Conservation (phyloP, 2,888 invertebrate species). For the Megaustenia siamemsis region DNA sequence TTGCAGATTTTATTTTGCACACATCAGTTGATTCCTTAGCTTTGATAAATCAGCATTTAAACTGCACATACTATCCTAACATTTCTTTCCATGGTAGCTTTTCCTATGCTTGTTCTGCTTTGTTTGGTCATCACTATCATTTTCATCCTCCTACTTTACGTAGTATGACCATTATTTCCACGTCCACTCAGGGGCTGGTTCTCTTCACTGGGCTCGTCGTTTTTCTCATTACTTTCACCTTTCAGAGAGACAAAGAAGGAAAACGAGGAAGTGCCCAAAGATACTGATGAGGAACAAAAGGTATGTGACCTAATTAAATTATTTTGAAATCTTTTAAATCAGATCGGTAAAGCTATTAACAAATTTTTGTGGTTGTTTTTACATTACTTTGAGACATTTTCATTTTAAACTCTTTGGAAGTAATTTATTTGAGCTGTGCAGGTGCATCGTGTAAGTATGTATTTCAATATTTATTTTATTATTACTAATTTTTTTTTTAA, state of each 20-base stretch:
- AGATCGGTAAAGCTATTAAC: no score
- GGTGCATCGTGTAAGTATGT: no score
- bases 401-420: no score
- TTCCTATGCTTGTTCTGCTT: neutral
- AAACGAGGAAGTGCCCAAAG: constrained; percentile 60
- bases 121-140: neutral
- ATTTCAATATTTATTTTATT: no score
- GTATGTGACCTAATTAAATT: constrained; percentile 3
- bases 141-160: neutral
- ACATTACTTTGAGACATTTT: no score
- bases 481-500: no score
- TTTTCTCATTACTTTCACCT: constrained; percentile 78
- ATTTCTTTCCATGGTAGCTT: neutral
- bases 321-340: no score
- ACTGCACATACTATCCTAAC: neutral
- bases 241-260: constrained; percentile 74
- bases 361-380: no score
- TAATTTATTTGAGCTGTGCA: no score
- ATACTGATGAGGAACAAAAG: constrained; percentile 60
- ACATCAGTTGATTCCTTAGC: no score
- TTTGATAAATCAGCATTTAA: neutral
- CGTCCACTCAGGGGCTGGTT: constrained; percentile 68
- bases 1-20: no score
- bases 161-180: constrained; percentile 35
- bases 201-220: constrained; percentile 64